These are phyloP conservation scores for Brachyptera putata DNA, from an alignment of 2,888 invertebrate species.

Conservation along the genomic window DNA sequence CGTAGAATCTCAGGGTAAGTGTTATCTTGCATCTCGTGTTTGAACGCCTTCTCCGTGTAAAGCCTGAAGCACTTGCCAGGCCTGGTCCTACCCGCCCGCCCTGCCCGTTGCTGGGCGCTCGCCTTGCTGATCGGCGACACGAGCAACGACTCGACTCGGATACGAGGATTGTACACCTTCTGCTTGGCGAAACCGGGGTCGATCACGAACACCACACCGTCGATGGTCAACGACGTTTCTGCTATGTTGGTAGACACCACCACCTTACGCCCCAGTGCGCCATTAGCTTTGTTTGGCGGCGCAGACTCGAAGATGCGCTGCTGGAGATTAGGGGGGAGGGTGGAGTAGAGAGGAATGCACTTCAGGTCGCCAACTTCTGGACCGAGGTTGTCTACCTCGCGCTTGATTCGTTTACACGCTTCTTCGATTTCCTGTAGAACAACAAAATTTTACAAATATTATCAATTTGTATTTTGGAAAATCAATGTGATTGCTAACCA, in stretches of 20 bases:
- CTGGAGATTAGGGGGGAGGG: constrained; percentile 93
- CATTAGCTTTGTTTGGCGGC: constrained; percentile 84
- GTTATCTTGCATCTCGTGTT: constrained; percentile 98
- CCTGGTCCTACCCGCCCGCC: constrained; percentile 94
- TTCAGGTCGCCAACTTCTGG: constrained; percentile 96
- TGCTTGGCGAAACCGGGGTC: constrained; percentile 99
- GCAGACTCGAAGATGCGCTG: constrained; percentile 97
- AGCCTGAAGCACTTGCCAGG: constrained; percentile 97
- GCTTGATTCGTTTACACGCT: constrained; percentile 94
- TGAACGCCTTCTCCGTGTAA: constrained; percentile 94
- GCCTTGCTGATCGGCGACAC: constrained; percentile 99
- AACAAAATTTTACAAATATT: no score
- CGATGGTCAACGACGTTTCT: constrained; percentile 97
- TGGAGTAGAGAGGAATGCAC: constrained; percentile 98
- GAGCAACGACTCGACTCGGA: constrained; percentile 92
- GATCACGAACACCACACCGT: constrained; percentile 98
- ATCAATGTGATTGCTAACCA: no score
- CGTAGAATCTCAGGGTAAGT: constrained; percentile 95
- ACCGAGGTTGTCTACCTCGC: constrained; percentile 93
- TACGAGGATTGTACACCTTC: constrained; percentile 58
- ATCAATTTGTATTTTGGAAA: no score
- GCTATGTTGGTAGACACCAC: constrained; percentile 99
- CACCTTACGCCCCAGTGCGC: constrained; percentile 86
- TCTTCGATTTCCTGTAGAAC: constrained; percentile 83
- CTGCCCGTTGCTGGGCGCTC: constrained; percentile 96